A percentile compares a stretch with the other conserved stretches of the same genome.
These are phyloP conservation scores for Oncorhynchus tshawytscha DNA, from an alignment of 2,113 vertebrate species.

Conservation along the genomic window DNA sequence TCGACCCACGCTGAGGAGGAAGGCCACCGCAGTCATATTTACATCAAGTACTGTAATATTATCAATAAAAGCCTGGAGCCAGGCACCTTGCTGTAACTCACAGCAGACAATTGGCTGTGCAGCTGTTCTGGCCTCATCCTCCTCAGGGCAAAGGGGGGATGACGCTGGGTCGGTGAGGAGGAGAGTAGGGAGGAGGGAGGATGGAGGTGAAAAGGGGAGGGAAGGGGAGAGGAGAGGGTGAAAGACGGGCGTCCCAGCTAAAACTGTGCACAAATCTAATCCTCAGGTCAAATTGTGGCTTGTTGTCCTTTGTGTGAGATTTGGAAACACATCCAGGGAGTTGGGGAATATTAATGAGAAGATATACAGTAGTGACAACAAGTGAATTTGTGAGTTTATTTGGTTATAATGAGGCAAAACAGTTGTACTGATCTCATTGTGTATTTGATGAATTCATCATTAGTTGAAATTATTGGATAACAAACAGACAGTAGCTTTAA, in stretches of 20 bases:
- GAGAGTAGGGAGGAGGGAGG: background rate
- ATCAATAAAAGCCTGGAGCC: conserved; percentile 69
- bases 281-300: background rate
- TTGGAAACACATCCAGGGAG: background rate
- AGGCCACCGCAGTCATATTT: conserved; percentile 54
- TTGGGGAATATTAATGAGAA: background rate
- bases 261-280: background rate
- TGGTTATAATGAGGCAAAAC: too few species aligned
- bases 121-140: conserved; percentile 64
- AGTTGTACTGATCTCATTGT: background rate
- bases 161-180: conserved; percentile 11
- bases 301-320: background rate
- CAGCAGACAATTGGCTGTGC: conserved; percentile 50
- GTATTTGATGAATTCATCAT: too few species aligned
- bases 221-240: background rate
- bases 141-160: conserved; percentile 27
- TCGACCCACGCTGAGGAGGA: conserved; percentile 26
- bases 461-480: too few species aligned
- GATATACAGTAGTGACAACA: background rate
- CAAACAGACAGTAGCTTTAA: too few species aligned
- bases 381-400: background rate
- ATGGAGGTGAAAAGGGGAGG: background rate
- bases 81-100: conserved; percentile 61
- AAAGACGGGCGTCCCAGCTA: background rate
- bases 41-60: conserved; percentile 67